Evolutionary conservation across 2,888 invertebrate species (phyloP).

Genomic region (Campaea margaritaria): DNA sequence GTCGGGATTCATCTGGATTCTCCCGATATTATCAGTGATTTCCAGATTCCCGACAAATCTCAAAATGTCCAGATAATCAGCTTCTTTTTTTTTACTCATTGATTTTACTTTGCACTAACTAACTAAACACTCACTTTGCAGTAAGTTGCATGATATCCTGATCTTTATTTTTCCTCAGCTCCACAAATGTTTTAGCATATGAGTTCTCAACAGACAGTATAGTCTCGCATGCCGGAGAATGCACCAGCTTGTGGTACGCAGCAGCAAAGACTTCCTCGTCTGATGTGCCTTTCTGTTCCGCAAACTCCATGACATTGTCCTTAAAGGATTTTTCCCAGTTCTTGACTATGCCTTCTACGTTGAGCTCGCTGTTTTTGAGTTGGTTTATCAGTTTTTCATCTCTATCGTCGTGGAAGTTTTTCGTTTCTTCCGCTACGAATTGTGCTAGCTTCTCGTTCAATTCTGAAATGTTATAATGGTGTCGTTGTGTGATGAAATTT

Average conservation of each 20-base stretch:
- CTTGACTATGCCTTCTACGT: slow-evolving; percentile 90
- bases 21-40: too few species aligned
- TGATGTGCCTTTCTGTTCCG: slow-evolving; percentile 89
- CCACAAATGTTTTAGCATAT: slow-evolving; percentile 92
- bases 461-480: too few species aligned
- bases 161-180: slow-evolving; percentile 90
- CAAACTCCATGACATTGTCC: slow-evolving; percentile 93
- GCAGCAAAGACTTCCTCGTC: slow-evolving; percentile 88
- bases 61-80: too few species aligned
- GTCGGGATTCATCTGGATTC: too few species aligned
- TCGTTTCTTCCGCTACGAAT: slow-evolving; percentile 88
- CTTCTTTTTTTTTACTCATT: too few species aligned
- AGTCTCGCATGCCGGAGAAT: slow-evolving; percentile 94
- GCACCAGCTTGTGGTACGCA: slow-evolving; percentile 92
- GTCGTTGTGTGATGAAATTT: too few species aligned
- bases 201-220: slow-evolving; percentile 95
- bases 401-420: slow-evolving; percentile 87
- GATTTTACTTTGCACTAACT: too few species aligned
- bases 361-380: slow-evolving; percentile 86
- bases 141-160: slow-evolving; percentile 89
- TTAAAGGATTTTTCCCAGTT: slow-evolving; percentile 92
- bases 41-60: too few species aligned
- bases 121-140: slow-evolving; percentile 74
- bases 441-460: slow-evolving; percentile 84
- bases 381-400: slow-evolving; percentile 86